Percentiles rank a stretch among this genome's conserved stretches.
phyloP scores from a whole-genome alignment of 2,888 invertebrate genomes.

The Nebria brevicollis region DNA sequence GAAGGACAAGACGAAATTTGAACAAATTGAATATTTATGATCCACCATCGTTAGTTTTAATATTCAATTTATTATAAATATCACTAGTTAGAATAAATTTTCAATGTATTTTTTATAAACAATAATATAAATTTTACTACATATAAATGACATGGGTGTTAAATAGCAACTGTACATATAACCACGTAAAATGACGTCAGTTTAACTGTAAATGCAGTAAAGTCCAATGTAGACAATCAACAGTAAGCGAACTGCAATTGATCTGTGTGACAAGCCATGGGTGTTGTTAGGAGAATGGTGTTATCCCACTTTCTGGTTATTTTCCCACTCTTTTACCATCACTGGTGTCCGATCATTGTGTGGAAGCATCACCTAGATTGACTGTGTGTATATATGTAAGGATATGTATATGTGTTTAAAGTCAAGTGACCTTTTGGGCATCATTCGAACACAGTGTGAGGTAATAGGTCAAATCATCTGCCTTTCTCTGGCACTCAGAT shows the following conservation, averaged over 20 bases:
- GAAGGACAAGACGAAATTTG: no score
- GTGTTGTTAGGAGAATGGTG: no score
- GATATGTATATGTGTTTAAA: background rate
- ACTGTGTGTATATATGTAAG: no score
- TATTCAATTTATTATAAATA: no score
- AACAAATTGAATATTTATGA: no score
- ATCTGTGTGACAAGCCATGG: background rate
- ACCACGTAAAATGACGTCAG: background rate
- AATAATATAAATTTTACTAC: no score
- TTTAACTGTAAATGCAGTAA: background rate
- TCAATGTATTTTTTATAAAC: no score
- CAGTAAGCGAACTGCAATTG: slow-evolving; percentile 14
- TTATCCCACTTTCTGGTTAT: no score
- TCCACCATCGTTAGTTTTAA: no score
- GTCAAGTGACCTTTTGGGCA: slow-evolving; percentile 52
- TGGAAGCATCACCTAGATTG: slow-evolving; percentile 10
- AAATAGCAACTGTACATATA: no score
- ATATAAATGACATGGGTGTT: no score
- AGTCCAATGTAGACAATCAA: background rate
- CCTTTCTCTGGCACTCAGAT: slow-evolving; percentile 48
- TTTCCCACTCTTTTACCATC: slow-evolving; percentile 14
- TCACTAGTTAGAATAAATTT: no score
- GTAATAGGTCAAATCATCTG: slow-evolving; percentile 54
- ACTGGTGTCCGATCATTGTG: background rate
- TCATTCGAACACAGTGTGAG: slow-evolving; percentile 48